These are phyloP conservation scores for Trichopria drosophilae DNA, from an alignment of 2,888 invertebrate species.

Conservation along the genomic window DNA sequence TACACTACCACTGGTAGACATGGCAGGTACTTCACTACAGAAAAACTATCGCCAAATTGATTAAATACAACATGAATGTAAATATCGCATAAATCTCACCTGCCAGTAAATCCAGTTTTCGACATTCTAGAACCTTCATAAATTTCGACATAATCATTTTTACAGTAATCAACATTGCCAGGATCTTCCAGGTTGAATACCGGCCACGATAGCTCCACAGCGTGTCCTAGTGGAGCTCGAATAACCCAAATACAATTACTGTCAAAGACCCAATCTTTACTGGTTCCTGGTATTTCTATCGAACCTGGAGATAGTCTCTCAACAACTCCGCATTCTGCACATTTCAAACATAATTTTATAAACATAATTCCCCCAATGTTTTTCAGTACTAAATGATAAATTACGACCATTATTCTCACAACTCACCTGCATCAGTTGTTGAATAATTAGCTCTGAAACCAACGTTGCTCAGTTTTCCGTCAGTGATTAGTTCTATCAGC, in stretches of 20 bases:
- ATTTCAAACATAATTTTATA: background rate
- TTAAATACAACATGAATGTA: no score
- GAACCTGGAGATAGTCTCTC: slow-evolving; percentile 64
- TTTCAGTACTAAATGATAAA: no score
- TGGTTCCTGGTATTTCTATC: slow-evolving; percentile 69
- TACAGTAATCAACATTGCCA: slow-evolving; percentile 63
- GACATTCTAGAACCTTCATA: slow-evolving; percentile 57
- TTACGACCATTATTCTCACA: slow-evolving; percentile 18
- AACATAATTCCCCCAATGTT: no score
- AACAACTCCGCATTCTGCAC: slow-evolving; percentile 73
- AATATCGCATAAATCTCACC: slow-evolving; percentile 30
- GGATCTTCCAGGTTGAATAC: slow-evolving; percentile 65
- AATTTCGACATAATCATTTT: slow-evolving; percentile 73
- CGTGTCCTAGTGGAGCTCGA: slow-evolving; percentile 68
- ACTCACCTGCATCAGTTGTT: slow-evolving; percentile 64
- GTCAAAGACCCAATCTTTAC: slow-evolving; percentile 42
- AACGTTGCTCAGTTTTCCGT: slow-evolving; percentile 62
- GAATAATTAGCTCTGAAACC: slow-evolving; percentile 80
- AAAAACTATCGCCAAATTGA: no score
- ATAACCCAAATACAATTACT: slow-evolving; percentile 74
- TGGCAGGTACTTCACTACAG: no score
- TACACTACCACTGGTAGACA: no score
- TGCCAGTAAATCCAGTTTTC: slow-evolving; percentile 40
- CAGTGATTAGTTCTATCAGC: slow-evolving; percentile 69
- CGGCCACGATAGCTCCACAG: slow-evolving; percentile 75